phyloP scores from a whole-genome alignment of 2,113 vertebrate genomes.

The Climacteris rufus region DNA sequence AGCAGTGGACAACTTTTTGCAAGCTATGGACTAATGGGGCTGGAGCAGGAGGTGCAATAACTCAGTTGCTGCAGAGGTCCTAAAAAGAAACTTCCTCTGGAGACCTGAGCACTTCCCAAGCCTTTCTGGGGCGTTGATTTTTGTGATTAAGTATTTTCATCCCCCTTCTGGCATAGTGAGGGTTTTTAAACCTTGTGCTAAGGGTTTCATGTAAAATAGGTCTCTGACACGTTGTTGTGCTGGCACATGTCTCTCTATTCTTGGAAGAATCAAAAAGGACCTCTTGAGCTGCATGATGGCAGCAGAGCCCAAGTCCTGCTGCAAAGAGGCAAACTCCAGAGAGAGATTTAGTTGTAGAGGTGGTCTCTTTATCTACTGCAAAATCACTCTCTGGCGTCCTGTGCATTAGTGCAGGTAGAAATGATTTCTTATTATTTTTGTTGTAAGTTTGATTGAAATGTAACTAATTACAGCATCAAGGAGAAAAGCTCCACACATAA shows the following conservation, averaged over 20 bases:
- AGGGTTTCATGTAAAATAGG: background rate
- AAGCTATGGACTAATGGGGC: background rate
- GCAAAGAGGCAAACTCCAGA: background rate
- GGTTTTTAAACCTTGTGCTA: background rate
- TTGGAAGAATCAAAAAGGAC: slow-evolving; percentile 11
- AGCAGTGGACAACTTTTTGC: background rate
- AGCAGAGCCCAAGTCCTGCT: slow-evolving; percentile 14
- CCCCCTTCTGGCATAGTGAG: background rate
- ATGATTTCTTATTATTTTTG: slow-evolving; percentile 65
- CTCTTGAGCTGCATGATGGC: background rate
- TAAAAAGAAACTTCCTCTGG: background rate
- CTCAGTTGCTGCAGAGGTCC: background rate
- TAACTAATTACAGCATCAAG: slow-evolving; percentile 42
- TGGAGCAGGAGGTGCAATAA: slow-evolving; percentile 2
- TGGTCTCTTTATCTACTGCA: slow-evolving; percentile 23
- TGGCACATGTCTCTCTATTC: background rate
- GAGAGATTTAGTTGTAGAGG: background rate
- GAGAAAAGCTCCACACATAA: background rate
- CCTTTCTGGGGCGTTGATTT: background rate
- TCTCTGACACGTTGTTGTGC: background rate
- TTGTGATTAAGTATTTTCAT: background rate
- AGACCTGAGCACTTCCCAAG: background rate
- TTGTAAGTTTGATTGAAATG: slow-evolving; percentile 61
- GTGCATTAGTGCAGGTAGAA: slow-evolving; percentile 32
- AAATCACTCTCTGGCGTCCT: slow-evolving; percentile 33